Base-by-base conservation (phyloP, 2,888 invertebrate species). In the Clanis bilineata region DNA sequence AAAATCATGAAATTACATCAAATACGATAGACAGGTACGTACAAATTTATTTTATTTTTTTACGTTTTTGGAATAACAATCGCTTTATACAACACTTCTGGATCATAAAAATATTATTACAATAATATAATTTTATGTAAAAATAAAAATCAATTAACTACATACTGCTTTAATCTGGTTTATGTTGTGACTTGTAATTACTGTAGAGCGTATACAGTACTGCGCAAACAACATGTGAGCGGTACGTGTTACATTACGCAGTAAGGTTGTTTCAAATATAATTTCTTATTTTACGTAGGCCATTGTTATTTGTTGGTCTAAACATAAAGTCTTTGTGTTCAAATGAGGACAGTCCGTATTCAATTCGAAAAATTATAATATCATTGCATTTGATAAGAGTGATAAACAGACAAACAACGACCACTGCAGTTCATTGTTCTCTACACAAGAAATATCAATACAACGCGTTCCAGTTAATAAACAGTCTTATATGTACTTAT, bases 101-200 rank as follows among this genome's bases (percentile, higher is more conserved):
- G n/a, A n/a, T n/a, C n/a, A n/a, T n/a, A n/a, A n/a, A n/a, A n/a
- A n/a, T n/a, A n/a, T n/a, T n/a, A 32, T 7, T 32, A 32, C 9
- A 6, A 32, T 32, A 6, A 25, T 25, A n/a, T n/a, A n/a, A n/a
- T n/a, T n/a, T 25, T 4, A 3, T 25, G 25, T 25, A 25, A 3
- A 38, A 38, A n/a, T 15, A 41, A 41, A 18, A 32, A 32, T 18
- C 1, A 25, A 25, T 32, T 51, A 51, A 51, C 32, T 51, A 18
- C 28, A 51, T 32, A 51, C 51, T 51, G 10, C 32, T 51, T 51
- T 51, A 51, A 32, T 32, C 51, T 51, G 51, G 51, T 51, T 32
- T 51, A 28, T 51, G 28, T 32, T 51, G 32, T 3, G 3, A 4
- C 25, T 4, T 25, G 25, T 25, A 25, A n/a, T n/a, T n/a, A n/a